Base-by-base conservation (phyloP, 2,888 invertebrate genomes). In the Hirtodrosophila histrioides region DNA sequence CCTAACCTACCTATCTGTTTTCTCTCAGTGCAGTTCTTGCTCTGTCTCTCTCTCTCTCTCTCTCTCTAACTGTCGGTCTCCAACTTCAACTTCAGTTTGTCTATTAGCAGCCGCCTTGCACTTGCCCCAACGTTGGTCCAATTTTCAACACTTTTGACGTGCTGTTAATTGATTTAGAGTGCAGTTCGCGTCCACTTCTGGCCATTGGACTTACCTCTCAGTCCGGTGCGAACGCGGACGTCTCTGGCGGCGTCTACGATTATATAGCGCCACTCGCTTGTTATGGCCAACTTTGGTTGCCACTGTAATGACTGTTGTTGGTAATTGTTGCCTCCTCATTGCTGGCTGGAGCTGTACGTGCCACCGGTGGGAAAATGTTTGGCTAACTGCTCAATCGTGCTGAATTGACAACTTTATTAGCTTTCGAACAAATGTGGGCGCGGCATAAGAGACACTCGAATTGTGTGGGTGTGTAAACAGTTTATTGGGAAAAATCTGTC, bases 101-200 rank as follows among this genome's bases (percentile, higher is more conserved):
- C 75, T 81, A 81, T 72, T 67, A 69, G 68, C 65, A 58, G 54
- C 46, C 60, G 64, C 51, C 61, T 65, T 61, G 65, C 56, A 63
- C 67, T 64, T 63, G 67, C 50, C 60, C 39, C 53, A 39, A 41
- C 39, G 41, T 51, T 86, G 85, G 78, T 86, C 85, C 87, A 80
- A 86, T 85, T 85, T 88, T 83, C 86, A 86, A 88, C 87, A 86
- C 84, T 83, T 88, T 85, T 88, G 85, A 86, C 84, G 85, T 78
- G 87, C 69, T 85, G 88, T 84, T 85, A 85, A 85, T 88, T 85
- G 85, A 85, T 85, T 85, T 88, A 88, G 84, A 88, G 87, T 76
- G 79, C 78, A 61, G 70, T 39, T 50, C 57, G 72, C 50, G 61
- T 56, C 58, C 55, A 53, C 41, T 58, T 69, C 68, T 75, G 65